These are phyloP conservation scores for Saturnia japonica DNA, from an alignment of 2,888 invertebrate species.

Conservation along the genomic window DNA sequence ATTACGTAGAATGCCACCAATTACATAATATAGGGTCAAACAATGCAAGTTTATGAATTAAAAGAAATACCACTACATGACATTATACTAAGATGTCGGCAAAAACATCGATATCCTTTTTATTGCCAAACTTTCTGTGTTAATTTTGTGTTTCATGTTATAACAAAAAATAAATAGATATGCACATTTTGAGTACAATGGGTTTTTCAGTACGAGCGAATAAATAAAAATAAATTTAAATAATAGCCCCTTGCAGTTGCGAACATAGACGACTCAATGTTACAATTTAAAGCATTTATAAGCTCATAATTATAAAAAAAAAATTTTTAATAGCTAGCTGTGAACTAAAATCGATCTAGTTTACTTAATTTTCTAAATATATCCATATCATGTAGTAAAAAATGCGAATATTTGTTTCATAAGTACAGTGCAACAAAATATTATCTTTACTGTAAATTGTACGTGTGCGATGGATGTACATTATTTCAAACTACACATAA, in stretches of 20 bases:
- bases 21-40: neutral
- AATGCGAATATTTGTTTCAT: conserved; percentile 38
- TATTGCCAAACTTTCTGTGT: neutral
- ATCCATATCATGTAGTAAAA: conserved; percentile 33
- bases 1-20: neutral
- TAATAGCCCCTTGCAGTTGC: conserved; percentile 6
- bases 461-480: neutral
- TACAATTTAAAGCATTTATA: conserved; percentile 62
- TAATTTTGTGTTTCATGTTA: neutral
- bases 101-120: neutral
- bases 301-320: conserved; percentile 63
- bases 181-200: conserved; percentile 20
- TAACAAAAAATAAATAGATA: conserved; percentile 18
- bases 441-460: neutral
- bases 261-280: conserved; percentile 26
- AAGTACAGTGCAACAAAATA: conserved; percentile 41
- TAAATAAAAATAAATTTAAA: conserved; percentile 19
- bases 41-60: neutral
- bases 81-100: neutral
- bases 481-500: neutral
- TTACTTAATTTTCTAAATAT: conserved; percentile 24
- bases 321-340: conserved; percentile 55
- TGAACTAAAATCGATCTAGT: conserved; percentile 34
- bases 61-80: neutral
- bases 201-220: conserved; percentile 8